These are phyloP conservation scores for Eulemur macaco DNA, from an alignment of 2,113 vertebrate genomes.

Conservation along the genomic window DNA sequence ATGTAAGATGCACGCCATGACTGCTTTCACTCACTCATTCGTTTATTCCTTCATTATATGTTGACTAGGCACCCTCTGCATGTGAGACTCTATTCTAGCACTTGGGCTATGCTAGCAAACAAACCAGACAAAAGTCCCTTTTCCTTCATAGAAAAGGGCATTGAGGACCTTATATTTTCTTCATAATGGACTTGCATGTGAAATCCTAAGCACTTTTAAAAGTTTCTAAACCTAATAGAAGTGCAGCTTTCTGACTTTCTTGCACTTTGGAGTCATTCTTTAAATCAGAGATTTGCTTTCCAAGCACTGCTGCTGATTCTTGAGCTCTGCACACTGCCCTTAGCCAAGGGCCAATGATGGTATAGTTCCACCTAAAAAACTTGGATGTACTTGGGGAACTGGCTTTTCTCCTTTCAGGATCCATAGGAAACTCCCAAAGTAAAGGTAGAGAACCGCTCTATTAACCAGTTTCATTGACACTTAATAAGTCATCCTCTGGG, in stretches of 20 bases:
- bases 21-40: neutral
- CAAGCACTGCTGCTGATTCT: neutral
- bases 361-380: neutral
- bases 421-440: neutral
- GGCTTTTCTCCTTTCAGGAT: neutral
- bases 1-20: neutral
- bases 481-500: neutral
- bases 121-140: constrained; percentile 7
- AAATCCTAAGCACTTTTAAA: neutral
- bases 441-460: neutral
- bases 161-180: constrained; percentile 15
- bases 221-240: neutral
- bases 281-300: neutral
- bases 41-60: neutral
- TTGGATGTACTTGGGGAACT: neutral
- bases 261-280: neutral
- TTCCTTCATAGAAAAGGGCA: neutral
- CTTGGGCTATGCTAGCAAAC: neutral
- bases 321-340: neutral
- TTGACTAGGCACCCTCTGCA: neutral
- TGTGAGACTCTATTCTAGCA: neutral
- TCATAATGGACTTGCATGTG: neutral
- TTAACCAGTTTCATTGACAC: neutral
- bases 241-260: neutral
- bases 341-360: neutral